A percentile compares a stretch with the other conserved stretches of the same genome.
phyloP scores from a whole-genome alignment of 2,888 invertebrate species.

The Isotomurus palustris region DNA sequence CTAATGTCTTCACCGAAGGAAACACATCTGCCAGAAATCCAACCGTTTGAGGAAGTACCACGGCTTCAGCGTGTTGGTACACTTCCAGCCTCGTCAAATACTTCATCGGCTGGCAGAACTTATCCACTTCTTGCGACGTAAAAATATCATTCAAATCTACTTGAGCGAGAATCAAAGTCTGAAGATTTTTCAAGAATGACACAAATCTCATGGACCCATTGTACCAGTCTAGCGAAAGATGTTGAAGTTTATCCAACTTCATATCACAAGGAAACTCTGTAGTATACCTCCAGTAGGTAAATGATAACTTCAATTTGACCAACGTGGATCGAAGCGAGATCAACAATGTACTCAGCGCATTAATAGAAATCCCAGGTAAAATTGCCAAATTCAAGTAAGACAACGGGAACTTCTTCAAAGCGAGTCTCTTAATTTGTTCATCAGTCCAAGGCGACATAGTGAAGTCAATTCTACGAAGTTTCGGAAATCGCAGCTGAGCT shows the following conservation, averaged over 20 bases:
- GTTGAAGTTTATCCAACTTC: constrained; percentile 13
- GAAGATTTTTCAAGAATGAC: constrained; percentile 18
- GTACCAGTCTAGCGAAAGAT: constrained; percentile 32
- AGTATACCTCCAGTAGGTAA: constrained; percentile 32
- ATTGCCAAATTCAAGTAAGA: constrained; percentile 23
- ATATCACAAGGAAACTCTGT: constrained; percentile 28
- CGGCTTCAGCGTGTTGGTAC: constrained; percentile 29
- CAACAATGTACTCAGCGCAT: constrained; percentile 20
- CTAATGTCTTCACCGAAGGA: constrained; percentile 23
- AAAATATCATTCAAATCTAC: constrained; percentile 30
- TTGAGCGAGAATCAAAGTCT: constrained; percentile 26
- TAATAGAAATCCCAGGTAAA: constrained; percentile 23
- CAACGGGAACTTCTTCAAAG: constrained; percentile 23
- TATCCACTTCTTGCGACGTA: constrained; percentile 9
- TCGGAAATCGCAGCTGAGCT: constrained; percentile 18
- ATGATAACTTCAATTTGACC: constrained; percentile 30
- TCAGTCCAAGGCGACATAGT: constrained; percentile 29
- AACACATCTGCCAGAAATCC: constrained; percentile 20
- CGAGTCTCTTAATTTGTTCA: constrained; percentile 22
- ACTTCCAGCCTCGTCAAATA: constrained; percentile 20
- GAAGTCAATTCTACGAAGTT: constrained; percentile 23
- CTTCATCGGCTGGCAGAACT: neutral
- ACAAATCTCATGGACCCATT: constrained; percentile 32
- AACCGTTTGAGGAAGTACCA: constrained; percentile 22
- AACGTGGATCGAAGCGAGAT: constrained; percentile 22